Base-by-base conservation (phyloP, 2,797 vertebrate species). In the Alectoris magna region DNA sequence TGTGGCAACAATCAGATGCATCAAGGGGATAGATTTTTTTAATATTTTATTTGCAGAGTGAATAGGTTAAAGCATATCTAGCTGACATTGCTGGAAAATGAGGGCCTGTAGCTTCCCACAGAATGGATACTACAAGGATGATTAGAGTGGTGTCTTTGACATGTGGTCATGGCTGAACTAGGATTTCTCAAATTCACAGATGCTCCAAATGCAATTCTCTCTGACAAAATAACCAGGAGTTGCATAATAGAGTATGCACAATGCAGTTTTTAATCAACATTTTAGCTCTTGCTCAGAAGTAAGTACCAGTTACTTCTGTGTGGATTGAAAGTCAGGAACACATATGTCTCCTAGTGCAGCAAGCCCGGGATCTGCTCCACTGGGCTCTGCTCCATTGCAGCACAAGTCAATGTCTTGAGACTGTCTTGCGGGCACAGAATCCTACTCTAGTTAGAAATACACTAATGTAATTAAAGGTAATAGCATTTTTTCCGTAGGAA, bases 271-370 rank as follows among this genome's bases (percentile, higher is more conserved):
- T 69, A n/a, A n/a, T 51, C 27, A 6, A 59, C 64, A 39, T 44
- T 62, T 24, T 43, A 38, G 56, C 48, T 34, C 38, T 74, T 66
- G 31, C n/a, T 80, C 66, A 74, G 78, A 58, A 80, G 49, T 69
- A 78, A 77, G 59, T 29, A 26, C 34, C 1, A 2, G 3, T 85
- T 77, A 39, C 29, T 49, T 71, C 26, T 59, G 23, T 29, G 14
- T 46, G 36, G 39, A 67, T 27, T 56, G 34, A 48, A 72, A 72
- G 58, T 87, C 60, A 36, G 21, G 73, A 69, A 6, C 6, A 9
- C 3, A 0, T 7, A 0, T 7, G 24, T 72, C 63, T 34, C 0
- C 27, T 36, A 16, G 7, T 51, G 36, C 49, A 22, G 49, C 29
- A 41, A 21, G 11, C 38, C 11, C 29, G 18, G 49, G 0, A 3